Base-by-base conservation (phyloP, 2,888 invertebrate genomes). In the Argyresthia goedartella region DNA sequence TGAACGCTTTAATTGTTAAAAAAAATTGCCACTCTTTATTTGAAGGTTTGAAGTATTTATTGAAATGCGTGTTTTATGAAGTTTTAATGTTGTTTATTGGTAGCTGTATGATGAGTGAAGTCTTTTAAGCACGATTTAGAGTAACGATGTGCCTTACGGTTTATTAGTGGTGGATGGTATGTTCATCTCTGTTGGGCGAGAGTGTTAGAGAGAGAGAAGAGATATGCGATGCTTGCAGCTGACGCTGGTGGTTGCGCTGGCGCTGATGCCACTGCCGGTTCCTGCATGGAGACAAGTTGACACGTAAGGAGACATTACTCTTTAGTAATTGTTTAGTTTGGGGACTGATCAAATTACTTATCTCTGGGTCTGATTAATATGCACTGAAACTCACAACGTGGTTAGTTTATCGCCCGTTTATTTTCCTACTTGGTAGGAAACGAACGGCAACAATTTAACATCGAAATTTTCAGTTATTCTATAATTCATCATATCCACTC, bases 91-190 rank as follows among this genome's bases (percentile, higher is more conserved):
- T 41, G 16, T 41, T 42, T 47, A 44, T 35, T 34, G 47, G 35
- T 15, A 42, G 11, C 8, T 42, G n/a, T 47, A 25, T 42, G 34
- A 58, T 64, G 62, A 61, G 65, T 60, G 56, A 66, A 72, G 71
- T 68, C 69, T 76, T 58, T 63, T 59, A 55, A 61, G 52, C 64
- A 66, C 68, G 62, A 63, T 67, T 33, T 64, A 67, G 59, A 57
- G 73, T 67, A 81, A 81, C 70, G 65, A 76, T 74, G 82, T 81
- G 84, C 82, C 82, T 84, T 82, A 76, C 59, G 59, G 62, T 69
- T 67, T 77, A 73, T 71, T 73, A 67, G 66, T 65, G 67, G 56
- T 61, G 64, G 63, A 62, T 62, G 58, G 60, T 58, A 62, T 63
- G 57, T 65, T 63, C 62, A 55, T 57, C 47, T 54, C 34, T 36